Percentiles rank a stretch among this genome's conserved stretches.
phyloP scores from a whole-genome alignment of 2,888 invertebrate genomes.

The Ichneumoninae sp. region DNA sequence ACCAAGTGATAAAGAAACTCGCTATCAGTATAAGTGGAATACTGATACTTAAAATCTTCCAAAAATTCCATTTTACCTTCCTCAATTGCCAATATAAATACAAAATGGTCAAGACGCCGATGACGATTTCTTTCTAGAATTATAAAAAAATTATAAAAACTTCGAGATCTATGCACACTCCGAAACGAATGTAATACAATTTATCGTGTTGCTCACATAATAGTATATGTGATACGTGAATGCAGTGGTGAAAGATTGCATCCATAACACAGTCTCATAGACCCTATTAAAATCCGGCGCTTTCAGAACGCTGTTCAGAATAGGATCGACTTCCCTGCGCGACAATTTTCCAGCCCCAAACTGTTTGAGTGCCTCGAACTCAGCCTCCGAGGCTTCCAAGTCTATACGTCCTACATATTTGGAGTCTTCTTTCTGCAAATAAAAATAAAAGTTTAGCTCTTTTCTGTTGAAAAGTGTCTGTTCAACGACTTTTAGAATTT shows the following conservation, averaged over 20 bases:
- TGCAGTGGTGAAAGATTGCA: not conserved
- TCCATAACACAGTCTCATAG: constrained; percentile 27
- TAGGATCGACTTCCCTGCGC: constrained; percentile 74
- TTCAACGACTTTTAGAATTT: not conserved
- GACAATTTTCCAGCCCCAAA: constrained; percentile 71
- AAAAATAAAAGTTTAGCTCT: not conserved
- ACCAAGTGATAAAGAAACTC: constrained; percentile 78
- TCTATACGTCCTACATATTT: constrained; percentile 69
- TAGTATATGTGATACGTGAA: constrained; percentile 49
- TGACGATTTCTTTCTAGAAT: constrained; percentile 67
- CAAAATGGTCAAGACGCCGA: constrained; percentile 50
- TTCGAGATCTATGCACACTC: not conserved
- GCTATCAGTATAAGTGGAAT: constrained; percentile 69
- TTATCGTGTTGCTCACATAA: constrained; percentile 61
- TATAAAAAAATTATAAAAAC: constrained; percentile 35
- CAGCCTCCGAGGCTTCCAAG: constrained; percentile 69
- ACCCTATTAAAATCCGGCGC: constrained; percentile 55
- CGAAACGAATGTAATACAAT: not conserved
- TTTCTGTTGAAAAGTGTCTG: not conserved
- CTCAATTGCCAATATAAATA: constrained; percentile 62
- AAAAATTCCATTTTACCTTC: constrained; percentile 65
- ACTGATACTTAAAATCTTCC: constrained; percentile 67
- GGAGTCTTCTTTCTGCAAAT: constrained; percentile 66
- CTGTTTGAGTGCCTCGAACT: constrained; percentile 71
- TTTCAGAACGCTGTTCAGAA: constrained; percentile 72